These are phyloP conservation scores for Lipophrys pholis DNA, from an alignment of 2,113 vertebrate genomes.

Conservation along the genomic window DNA sequence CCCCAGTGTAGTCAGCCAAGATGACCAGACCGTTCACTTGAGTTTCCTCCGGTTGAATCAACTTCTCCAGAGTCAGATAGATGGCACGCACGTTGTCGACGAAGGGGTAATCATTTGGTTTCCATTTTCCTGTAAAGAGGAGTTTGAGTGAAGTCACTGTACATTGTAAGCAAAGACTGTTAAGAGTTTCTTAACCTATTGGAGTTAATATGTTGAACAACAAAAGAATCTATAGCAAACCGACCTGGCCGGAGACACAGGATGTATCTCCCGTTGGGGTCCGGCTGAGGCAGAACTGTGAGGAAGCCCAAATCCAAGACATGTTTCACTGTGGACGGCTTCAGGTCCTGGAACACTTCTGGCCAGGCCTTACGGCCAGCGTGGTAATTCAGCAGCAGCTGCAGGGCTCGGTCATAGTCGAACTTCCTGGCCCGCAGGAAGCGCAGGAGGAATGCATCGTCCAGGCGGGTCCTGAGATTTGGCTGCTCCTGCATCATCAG, in stretches of 20 bases:
- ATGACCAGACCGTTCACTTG: conserved; percentile 99
- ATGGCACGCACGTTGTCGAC: conserved; percentile 96
- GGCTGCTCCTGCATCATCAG: conserved; percentile 91
- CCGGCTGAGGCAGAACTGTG: conserved; percentile 90
- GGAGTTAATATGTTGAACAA: too few relatives aligned
- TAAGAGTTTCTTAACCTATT: too few relatives aligned
- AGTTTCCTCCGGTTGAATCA: conserved; percentile 97
- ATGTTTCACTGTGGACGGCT: conserved; percentile 90
- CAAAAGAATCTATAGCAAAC: neutral
- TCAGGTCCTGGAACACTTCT: conserved; percentile 93
- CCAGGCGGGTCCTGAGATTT: conserved; percentile 89
- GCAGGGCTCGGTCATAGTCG: conserved; percentile 94
- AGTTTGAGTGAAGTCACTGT: neutral
- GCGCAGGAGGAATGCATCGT: conserved; percentile 93
- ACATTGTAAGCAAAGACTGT: neutral
- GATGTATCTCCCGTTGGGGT: conserved; percentile 91
- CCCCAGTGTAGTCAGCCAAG: conserved; percentile 95
- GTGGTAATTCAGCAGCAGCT: conserved; percentile 96
- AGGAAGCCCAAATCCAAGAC: conserved; percentile 95
- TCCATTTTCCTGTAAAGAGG: conserved; percentile 92
- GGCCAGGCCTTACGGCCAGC: conserved; percentile 93
- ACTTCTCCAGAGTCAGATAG: conserved; percentile 97
- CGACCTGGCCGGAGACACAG: conserved; percentile 94
- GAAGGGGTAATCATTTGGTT: conserved; percentile 93
- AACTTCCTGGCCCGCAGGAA: conserved; percentile 98